Base-by-base conservation (phyloP, 2,797 vertebrate genomes). In the Vultur gryphus region DNA sequence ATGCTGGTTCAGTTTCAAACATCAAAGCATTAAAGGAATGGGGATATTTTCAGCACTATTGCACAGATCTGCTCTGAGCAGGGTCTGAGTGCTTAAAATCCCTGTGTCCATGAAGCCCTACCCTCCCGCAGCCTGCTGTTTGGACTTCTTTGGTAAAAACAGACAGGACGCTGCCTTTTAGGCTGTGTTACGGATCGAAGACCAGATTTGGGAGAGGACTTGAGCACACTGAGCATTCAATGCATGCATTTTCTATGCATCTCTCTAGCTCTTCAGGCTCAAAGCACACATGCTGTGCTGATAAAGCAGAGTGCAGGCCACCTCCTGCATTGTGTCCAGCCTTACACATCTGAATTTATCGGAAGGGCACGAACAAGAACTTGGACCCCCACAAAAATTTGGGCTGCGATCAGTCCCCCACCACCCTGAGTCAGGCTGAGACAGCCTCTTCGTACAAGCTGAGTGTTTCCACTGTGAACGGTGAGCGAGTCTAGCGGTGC, bases 211-310 rank as follows among this genome's bases (percentile, higher is more conserved):
- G 46, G 58, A 82, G 24, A 71, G 51, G 44, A 33, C n/a, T 35
- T 41, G 33, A 67, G 31, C 66, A 31, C 16, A 17, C 14, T 8
- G 29, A 76, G 29, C 46, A 52, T 13, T 33, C 24, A 28, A 12
- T 8, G 23, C 10, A n/a, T 5, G 35, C 6, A 15, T 69, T 41
- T 72, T 52, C 35, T 15, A 33, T 3, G 35, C 65, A 44, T 16
- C 41, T 26, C n/a, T n/a, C 31, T 8, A 49, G 46, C 41, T 54
- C 23, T 54, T 54, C 41, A 46, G 58, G 46, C n/a, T 71, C 43
- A 44, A 51, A 44, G n/a, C 8, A 18, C 1, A 4, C 51, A 16
- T 1, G 0, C 13, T 25, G 54, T n/a, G 37, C 33, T 29, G 49
- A 35, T 20, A 55, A 76, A 57, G 51, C 26, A 9, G 35, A 48